A percentile compares a stretch with the other conserved stretches of the same genome.
These are phyloP conservation scores for Eristalis pertinax DNA, from an alignment of 2,888 invertebrate species.

Conservation along the genomic window DNA sequence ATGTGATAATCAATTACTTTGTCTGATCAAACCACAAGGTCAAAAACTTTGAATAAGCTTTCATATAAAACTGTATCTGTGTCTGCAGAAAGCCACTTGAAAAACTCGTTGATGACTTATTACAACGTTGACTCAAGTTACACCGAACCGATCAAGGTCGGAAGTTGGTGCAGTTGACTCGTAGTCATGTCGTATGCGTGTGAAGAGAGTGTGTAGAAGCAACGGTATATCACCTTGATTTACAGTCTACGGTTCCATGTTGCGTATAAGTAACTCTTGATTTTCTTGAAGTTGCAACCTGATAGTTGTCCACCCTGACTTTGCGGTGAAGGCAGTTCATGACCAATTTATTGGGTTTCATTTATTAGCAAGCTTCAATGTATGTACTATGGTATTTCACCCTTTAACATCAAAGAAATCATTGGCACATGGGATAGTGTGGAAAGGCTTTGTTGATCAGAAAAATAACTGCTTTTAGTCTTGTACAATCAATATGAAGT, in stretches of 20 bases:
- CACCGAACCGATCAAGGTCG: neutral
- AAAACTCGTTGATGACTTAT: constrained; percentile 17
- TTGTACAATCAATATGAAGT: no score
- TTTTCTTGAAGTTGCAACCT: neutral
- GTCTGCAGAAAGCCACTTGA: neutral
- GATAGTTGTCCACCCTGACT: neutral
- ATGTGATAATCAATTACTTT: neutral
- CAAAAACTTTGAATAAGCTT: no score
- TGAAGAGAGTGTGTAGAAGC: neutral
- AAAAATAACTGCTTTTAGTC: no score
- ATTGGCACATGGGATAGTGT: no score
- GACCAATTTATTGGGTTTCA: neutral
- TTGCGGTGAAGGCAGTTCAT: neutral
- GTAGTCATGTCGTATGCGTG: neutral
- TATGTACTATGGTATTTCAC: neutral
- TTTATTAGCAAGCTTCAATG: neutral
- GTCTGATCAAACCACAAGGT: neutral
- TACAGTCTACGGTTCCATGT: neutral
- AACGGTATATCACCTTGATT: neutral
- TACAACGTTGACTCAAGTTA: no score
- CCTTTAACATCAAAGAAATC: no score
- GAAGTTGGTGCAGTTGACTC: neutral
- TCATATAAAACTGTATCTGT: neutral
- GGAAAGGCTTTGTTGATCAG: no score
- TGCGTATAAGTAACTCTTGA: neutral